These are phyloP conservation scores for Rhabdomys pumilio DNA, from an alignment of 2,797 vertebrate genomes.

Conservation along the genomic window DNA sequence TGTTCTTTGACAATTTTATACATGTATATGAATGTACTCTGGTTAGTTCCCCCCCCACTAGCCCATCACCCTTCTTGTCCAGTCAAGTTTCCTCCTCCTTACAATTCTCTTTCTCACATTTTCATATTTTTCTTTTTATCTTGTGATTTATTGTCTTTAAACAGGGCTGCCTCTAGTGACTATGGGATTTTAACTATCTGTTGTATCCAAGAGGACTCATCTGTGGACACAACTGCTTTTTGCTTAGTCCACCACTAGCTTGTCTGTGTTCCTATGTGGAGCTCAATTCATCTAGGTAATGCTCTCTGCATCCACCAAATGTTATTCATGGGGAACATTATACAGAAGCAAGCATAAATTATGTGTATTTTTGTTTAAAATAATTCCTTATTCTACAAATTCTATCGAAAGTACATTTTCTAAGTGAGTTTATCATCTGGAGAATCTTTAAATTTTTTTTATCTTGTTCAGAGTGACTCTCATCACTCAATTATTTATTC, in stretches of 20 bases:
- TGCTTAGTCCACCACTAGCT: background rate
- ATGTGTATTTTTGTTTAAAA: background rate
- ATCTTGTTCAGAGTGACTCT: background rate
- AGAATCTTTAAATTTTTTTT: background rate
- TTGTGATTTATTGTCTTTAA: background rate
- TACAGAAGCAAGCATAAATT: background rate
- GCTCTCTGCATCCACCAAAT: rapidly evolving
- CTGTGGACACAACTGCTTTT: background rate
- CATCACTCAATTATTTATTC: background rate
- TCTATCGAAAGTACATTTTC: background rate
- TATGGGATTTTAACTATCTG: background rate
- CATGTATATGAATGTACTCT: background rate
- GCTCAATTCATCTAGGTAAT: background rate
- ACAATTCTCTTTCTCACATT: background rate
- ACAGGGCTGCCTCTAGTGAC: background rate
- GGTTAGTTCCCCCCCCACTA: background rate
- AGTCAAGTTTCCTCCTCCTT: background rate
- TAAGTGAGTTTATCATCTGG: background rate
- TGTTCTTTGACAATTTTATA: background rate
- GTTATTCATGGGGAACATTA: background rate
- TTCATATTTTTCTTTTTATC: background rate
- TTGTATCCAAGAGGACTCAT: background rate
- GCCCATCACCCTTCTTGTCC: background rate
- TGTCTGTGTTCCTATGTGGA: rapidly evolving
- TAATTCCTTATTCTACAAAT: background rate